Evolutionary conservation across 64 coral and sea anemone species (phyloP).

Genomic region (Astreopora myriophthalma): DNA sequence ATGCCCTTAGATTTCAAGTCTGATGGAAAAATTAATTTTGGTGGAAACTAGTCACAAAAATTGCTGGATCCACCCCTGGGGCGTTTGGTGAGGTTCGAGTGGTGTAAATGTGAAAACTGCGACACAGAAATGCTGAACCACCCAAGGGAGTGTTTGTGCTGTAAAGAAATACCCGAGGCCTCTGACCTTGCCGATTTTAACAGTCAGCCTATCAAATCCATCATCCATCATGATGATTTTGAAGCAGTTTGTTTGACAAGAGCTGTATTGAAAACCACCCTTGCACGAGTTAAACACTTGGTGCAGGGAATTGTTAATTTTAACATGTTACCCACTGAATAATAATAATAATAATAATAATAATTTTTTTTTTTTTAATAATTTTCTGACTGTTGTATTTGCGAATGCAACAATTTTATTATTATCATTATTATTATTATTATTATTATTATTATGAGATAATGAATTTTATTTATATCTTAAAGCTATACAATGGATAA

Average conservation of each 20-base stretch:
- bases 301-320: constrained; percentile 16
- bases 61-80: constrained; percentile 11
- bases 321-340: not conserved
- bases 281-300: constrained; percentile 6
- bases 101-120: constrained; percentile 28
- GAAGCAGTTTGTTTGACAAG: constrained; percentile 4
- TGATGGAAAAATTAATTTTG: not conserved
- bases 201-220: not conserved
- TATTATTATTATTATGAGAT: no score
- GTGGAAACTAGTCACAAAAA: not conserved
- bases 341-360: no score
- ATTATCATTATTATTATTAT: no score
- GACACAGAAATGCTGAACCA: not conserved
- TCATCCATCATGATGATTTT: constrained; percentile 25
- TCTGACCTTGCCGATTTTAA: not conserved
- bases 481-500: no score
- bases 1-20: not conserved
- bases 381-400: no score
- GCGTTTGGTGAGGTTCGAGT: not conserved
- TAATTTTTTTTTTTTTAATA: no score
- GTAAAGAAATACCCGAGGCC: not conserved
- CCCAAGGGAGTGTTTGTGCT: constrained; percentile 6
- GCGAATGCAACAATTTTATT: no score
- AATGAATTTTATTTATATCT: no score
- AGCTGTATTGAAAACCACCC: constrained; percentile 5